Evolutionary conservation across 2,113 vertebrate genomes (phyloP), one percentile per base, ranked within the genome.

Genomic region (Polyodon spathula): DNA sequence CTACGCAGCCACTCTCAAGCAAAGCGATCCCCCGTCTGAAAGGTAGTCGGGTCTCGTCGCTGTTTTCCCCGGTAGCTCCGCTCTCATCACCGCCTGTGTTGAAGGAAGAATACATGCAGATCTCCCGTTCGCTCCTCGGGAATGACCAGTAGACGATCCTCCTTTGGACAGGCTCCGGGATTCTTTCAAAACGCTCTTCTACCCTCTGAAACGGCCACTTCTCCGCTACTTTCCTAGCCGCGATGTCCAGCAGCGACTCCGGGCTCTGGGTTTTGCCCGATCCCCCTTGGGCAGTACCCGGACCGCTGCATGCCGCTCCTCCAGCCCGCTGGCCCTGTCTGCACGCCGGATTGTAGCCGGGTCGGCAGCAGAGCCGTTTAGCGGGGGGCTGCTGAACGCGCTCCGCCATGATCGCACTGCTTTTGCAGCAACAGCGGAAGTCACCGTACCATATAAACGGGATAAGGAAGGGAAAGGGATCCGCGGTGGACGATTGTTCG

Each of bases 361-460:
- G 88, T 83, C 93, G 80, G 84, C 90, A 94, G 91, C 93, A 97
- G 72, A 95, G 92, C 86, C 94, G 90, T 83, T 97, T 97, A 70
- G 92, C 89, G 65, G 92, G 84, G 80, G 92, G 93, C 85, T 90
- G 92, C 82, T 93, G 94, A 73, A 83, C 90, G 81, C 91, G 92
- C 90, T 97, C 93, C 92, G 94, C 93, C 94, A 97, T 97, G 91
- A 91, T 94, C 90, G 89, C 89, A 88, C 91, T 86, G 87, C 91
- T 92, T 90, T 89, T 89, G 84, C 89, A 82, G 89, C 76, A 72
- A 86, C 82, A 81, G 88, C 89, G 92, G 91, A 93, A 94, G 92
- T 94, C 85, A 83, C 78, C 71, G 83, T 86, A 90, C 76, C 84
- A 88, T 91, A 93, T 92, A 93, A 92, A 87, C 85, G 78, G 86